These are phyloP conservation scores for Tribolium castaneum DNA, from an alignment of 1,140 invertebrate species.

Conservation along the genomic window DNA sequence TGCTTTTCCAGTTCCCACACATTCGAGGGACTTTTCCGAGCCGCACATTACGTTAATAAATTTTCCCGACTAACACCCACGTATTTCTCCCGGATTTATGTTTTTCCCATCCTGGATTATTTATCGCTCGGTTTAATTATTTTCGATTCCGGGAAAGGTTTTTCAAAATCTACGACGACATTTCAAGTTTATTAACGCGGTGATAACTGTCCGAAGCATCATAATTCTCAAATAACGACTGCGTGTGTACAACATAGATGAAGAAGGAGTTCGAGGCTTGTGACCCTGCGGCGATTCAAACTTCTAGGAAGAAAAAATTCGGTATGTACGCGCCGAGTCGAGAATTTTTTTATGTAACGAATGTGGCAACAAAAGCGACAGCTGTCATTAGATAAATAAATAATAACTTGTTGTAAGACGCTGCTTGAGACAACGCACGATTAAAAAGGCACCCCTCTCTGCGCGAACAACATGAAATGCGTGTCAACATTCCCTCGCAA, in stretches of 20 bases:
- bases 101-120: slow-evolving; percentile 8
- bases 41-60: slow-evolving; percentile 12
- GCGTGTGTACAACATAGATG: background rate
- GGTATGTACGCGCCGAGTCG: background rate
- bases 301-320: background rate
- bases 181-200: background rate
- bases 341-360: background rate
- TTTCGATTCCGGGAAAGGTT: background rate
- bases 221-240: slow-evolving; percentile 9
- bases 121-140: background rate
- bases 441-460: too few relatives aligned
- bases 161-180: slow-evolving; percentile 1
- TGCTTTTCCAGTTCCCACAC: background rate
- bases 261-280: too few relatives aligned
- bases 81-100: slow-evolving; percentile 18
- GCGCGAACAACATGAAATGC: background rate
- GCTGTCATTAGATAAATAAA: background rate
- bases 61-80: slow-evolving; percentile 6
- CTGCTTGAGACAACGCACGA: too few relatives aligned
- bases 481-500: slow-evolving; percentile 5
- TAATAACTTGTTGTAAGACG: too few relatives aligned
- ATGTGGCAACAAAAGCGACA: background rate
- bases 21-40: background rate
- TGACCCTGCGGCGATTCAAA: background rate
- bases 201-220: background rate